Evolutionary conservation across 2,797 vertebrate genomes (phyloP).

Genomic region (Pseudotriccus pelzelni): DNA sequence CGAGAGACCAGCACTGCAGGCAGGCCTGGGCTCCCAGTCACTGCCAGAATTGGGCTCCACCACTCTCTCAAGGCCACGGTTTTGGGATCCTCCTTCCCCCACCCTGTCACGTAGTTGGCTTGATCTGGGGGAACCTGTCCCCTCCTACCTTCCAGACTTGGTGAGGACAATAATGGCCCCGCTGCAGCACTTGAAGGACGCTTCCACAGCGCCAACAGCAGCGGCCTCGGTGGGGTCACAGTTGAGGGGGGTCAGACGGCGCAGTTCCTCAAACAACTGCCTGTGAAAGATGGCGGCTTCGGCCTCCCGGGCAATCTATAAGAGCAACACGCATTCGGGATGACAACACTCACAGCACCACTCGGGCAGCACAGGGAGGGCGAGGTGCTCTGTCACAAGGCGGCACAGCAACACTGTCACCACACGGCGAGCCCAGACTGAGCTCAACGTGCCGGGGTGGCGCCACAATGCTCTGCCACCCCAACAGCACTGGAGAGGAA

Average conservation of each 20-base stretch:
- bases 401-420: background rate
- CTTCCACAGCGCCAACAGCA: constrained; percentile 94
- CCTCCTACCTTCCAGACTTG: constrained; percentile 94
- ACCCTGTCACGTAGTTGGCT: constrained; percentile 14
- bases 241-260: constrained; percentile 90
- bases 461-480: fast-evolving
- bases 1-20: background rate
- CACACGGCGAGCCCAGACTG: background rate
- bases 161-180: constrained; percentile 97
- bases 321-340: constrained; percentile 71
- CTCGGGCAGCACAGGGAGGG: background rate
- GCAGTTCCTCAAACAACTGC: constrained; percentile 96
- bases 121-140: background rate
- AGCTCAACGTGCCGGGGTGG: fast-evolving
- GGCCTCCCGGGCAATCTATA: constrained; percentile 96
- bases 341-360: constrained; percentile 64
- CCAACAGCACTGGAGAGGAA: background rate
- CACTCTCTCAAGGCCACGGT: background rate
- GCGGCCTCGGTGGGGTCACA: constrained; percentile 95
- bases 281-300: constrained; percentile 98
- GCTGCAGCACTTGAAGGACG: constrained; percentile 97
- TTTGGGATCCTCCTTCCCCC: background rate
- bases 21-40: background rate
- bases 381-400: background rate
- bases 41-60: background rate